Percentiles rank a stretch among this genome's conserved stretches.
These are phyloP conservation scores for Zaprionus capensis DNA, from an alignment of 1,140 invertebrate species.

Conservation along the genomic window DNA sequence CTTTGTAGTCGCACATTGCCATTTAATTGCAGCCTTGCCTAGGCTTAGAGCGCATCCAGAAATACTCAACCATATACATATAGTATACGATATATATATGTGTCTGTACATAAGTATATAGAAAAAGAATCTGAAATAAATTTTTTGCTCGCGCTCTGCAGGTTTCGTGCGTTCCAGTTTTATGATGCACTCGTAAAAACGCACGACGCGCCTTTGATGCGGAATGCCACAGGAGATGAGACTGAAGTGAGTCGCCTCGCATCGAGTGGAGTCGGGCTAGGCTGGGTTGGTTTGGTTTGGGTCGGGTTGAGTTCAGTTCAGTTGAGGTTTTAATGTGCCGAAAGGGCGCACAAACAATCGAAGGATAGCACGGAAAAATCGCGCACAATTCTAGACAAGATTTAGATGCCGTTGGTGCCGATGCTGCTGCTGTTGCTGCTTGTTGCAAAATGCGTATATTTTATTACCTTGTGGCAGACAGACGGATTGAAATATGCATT, in stretches of 20 bases:
- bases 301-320: constrained; percentile 27
- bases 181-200: constrained; percentile 79
- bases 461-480: constrained; percentile 72
- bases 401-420: constrained; percentile 60
- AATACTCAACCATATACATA: constrained; percentile 24
- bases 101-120: constrained; percentile 15
- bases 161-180: constrained; percentile 67
- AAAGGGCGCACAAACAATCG: constrained; percentile 72
- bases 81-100: constrained; percentile 3
- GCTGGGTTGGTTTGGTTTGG: constrained; percentile 13
- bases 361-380: constrained; percentile 54
- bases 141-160: constrained; percentile 59
- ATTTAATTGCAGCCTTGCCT: constrained; percentile 66
- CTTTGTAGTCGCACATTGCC: constrained; percentile 62
- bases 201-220: constrained; percentile 73
- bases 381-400: constrained; percentile 70
- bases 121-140: constrained; percentile 23
- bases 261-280: constrained; percentile 13
- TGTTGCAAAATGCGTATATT: constrained; percentile 72
- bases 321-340: constrained; percentile 70
- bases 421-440: constrained; percentile 49
- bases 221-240: constrained; percentile 62
- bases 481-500: constrained; percentile 74
- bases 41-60: constrained; percentile 63
- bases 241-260: constrained; percentile 2